Base-by-base conservation (phyloP, 2,113 vertebrate species). In the Euleptes europaea region DNA sequence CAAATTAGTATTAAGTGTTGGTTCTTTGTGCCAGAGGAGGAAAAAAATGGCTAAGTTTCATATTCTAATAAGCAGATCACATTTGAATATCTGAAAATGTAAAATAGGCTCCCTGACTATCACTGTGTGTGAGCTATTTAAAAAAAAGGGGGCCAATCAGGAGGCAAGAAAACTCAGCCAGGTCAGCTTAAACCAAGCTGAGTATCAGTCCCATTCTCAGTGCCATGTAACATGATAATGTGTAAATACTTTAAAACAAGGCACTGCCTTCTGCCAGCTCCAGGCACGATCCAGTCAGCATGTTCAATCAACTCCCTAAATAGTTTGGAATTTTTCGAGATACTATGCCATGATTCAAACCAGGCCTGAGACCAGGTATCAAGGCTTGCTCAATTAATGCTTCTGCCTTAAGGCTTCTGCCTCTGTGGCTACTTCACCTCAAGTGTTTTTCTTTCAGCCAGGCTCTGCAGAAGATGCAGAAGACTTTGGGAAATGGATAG, bases 221-320 rank as follows among this genome's bases (percentile, higher is more conserved):
- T 77, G 88, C 78, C 93, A 94, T 94, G 91, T 88, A 91, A 89
- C 89, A 93, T 81, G 88, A 92, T 95, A 93, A 93, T 80, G 91
- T 96, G 89, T 89, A 93, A 94, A 95, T 93, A 88, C 85, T 93
- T 93, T 92, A 93, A 90, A 94, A 92, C 33, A 44, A 75, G 82
- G 91, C 76, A 80, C 82, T 84, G 87, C 0, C 0, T 77, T 91
- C 83, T 92, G 69, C 88, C 89, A 90, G 88, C 75, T 76, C 0
- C 0, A 79, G 75, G 73, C 88, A 60, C 89, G 86, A 89, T 94
- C 94, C 95, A 94, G 89, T 86, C 94, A 91, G 88, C 12, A 49
- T 51, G 72, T 91, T 89, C 77, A 95, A 87, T 72, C 90, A 94
- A 79, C 2, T 66, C 93, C 87, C 84, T 85, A 47, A 51, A 88